phyloP scores from a whole-genome alignment of 2,888 invertebrate species.

The Coecobrya sp. region DNA sequence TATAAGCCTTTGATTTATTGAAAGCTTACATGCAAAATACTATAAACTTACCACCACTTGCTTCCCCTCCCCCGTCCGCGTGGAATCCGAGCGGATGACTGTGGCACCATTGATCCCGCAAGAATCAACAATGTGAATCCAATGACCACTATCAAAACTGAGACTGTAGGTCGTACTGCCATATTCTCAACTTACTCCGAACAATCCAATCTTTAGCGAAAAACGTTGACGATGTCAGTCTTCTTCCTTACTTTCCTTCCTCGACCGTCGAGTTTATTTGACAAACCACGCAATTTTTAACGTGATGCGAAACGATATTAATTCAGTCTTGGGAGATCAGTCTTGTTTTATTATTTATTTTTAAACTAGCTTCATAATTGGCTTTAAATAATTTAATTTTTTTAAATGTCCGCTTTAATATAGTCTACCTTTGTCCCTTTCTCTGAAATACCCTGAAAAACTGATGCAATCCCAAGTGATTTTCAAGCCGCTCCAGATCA shows the following conservation, averaged over 20 bases:
- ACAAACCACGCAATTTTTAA: not conserved
- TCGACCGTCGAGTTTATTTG: not conserved
- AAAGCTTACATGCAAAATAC: no score
- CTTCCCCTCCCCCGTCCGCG: conserved; percentile 94
- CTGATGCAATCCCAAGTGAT: not conserved
- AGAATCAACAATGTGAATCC: conserved; percentile 85
- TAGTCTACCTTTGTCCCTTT: conserved; percentile 62
- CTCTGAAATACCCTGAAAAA: conserved; percentile 39
- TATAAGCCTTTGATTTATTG: no score
- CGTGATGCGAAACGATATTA: not conserved
- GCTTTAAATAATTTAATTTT: not conserved
- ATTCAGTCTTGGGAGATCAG: conserved; percentile 61
- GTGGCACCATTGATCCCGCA: conserved; percentile 86
- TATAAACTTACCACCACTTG: conserved; percentile 98
- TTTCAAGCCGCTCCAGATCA: not conserved
- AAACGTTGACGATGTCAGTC: not conserved
- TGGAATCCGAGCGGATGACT: conserved; percentile 86
- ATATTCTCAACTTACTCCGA: conserved; percentile 48
- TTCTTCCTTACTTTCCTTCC: not conserved
- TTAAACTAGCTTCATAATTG: conserved; percentile 23
- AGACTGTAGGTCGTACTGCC: conserved; percentile 85
- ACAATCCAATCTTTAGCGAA: not conserved
- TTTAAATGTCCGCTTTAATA: not conserved
- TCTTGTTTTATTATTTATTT: conserved; percentile 23
- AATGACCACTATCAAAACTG: conserved; percentile 85